Conservation (phyloP, 2,888 invertebrate genomes). For the Amphipyra berbera region DNA sequence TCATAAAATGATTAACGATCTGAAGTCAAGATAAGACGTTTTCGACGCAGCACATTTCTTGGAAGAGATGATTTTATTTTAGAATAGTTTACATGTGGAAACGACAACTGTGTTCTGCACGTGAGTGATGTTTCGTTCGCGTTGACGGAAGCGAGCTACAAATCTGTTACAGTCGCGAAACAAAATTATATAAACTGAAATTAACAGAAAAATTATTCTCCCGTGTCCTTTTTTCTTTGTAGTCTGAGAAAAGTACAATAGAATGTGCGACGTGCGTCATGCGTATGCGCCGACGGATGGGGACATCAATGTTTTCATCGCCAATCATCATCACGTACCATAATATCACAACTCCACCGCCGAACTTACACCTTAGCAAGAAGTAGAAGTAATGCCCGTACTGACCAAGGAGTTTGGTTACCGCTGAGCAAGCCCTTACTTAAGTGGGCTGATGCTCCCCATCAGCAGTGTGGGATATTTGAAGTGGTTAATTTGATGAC, state of each 20-base stretch:
- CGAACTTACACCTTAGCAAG: too few species aligned
- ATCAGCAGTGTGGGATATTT: too few species aligned
- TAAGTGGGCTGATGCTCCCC: too few species aligned
- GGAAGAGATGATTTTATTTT: slow-evolving; percentile 46
- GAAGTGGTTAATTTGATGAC: too few species aligned
- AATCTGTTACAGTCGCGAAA: slow-evolving; percentile 10
- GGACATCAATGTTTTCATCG: too few species aligned
- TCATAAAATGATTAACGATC: slow-evolving; percentile 38
- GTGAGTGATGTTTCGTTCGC: slow-evolving; percentile 38
- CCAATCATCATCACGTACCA: too few species aligned
- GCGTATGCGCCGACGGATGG: too few species aligned
- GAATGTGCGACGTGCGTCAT: too few species aligned
- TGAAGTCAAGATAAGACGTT: slow-evolving; percentile 20
- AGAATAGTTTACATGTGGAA: slow-evolving; percentile 39
- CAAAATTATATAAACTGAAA: slow-evolving; percentile 6
- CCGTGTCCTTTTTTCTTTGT: neutral
- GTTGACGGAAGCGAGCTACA: slow-evolving; percentile 36
- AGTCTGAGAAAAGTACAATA: neutral
- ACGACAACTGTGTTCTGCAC: slow-evolving; percentile 18
- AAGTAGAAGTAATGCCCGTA: too few species aligned
- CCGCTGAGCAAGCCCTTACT: too few species aligned
- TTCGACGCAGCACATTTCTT: slow-evolving; percentile 26
- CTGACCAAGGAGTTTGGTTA: too few species aligned
- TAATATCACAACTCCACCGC: too few species aligned
- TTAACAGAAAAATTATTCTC: neutral